Percentiles rank a stretch among this genome's conserved stretches.
Evolutionary conservation across 2,797 vertebrate species (phyloP).

Genomic region (Ctenochaetus hawaiiensis): DNA sequence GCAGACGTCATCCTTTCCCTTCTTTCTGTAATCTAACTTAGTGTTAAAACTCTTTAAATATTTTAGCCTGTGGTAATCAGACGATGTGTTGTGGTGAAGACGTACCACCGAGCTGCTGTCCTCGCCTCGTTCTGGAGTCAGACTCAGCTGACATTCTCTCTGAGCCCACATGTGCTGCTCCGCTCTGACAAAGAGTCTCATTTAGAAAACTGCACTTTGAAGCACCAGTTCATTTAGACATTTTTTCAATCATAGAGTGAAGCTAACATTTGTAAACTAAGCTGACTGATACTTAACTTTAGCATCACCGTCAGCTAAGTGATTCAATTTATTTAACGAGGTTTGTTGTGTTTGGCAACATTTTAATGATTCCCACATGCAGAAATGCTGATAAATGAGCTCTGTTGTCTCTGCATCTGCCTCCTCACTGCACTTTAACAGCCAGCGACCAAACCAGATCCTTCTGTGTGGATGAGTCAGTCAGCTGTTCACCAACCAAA

Average conservation of each 20-base stretch:
- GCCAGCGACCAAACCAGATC: background rate
- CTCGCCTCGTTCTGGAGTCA: conserved; percentile 34
- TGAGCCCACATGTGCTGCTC: conserved; percentile 43
- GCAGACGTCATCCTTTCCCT: background rate
- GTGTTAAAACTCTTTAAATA: background rate
- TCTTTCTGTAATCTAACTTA: background rate
- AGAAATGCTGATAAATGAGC: conserved; percentile 5
- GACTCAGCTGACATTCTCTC: conserved; percentile 27
- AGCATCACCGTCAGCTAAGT: background rate
- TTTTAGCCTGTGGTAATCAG: background rate
- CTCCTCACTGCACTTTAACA: conserved; percentile 1
- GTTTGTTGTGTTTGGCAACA: conserved; percentile 1
- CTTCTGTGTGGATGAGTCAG: background rate
- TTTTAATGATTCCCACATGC: background rate
- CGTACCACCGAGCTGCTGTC: conserved; percentile 44
- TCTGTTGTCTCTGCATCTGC: conserved; percentile 29
- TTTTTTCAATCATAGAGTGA: background rate
- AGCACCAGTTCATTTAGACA: background rate
- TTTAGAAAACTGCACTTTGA: conserved; percentile 21
- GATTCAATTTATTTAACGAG: rapidly evolving
- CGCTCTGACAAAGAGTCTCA: conserved; percentile 51
- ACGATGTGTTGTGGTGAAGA: background rate
- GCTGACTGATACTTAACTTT: rapidly evolving
- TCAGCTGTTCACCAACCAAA: background rate
- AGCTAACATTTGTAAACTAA: background rate